Conservation (phyloP, 92 coral and sea anemone genomes). For the Galaxea fascicularis region DNA sequence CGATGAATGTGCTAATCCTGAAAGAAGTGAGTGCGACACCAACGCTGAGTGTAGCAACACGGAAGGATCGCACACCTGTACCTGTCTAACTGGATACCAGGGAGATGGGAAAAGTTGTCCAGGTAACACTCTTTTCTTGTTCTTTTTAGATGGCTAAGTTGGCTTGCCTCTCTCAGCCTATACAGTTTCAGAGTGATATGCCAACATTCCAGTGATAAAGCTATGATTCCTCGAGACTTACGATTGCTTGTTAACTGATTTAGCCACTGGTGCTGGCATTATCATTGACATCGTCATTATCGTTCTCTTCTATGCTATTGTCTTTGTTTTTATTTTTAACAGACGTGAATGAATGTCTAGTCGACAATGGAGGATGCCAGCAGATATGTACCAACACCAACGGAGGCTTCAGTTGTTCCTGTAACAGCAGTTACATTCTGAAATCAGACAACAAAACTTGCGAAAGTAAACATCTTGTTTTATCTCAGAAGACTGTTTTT, state of each 20-base stretch:
- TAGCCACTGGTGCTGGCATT: no score
- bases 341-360: background rate
- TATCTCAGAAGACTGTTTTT: no score
- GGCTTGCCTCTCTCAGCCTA: no score
- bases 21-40: background rate
- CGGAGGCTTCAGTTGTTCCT: background rate
- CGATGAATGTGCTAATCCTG: background rate
- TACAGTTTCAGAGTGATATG: no score
- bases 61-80: background rate
- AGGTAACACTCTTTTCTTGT: no score
- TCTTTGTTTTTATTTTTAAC: background rate
- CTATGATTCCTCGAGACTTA: no score
- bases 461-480: background rate
- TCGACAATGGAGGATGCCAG: background rate
- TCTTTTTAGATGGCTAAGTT: no score
- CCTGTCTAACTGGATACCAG: background rate
- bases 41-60: background rate
- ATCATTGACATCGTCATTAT: no score
- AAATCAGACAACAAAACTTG: background rate
- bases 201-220: no score
- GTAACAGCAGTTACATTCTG: background rate
- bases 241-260: no score
- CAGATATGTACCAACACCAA: background rate
- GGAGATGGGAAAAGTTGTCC: background rate
- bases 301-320: no score